A percentile compares a stretch with the other conserved stretches of the same genome.
Conservation (phyloP, 37 sponge, comb jelly and placozoan genomes). For the Bolinopsis microptera region DNA sequence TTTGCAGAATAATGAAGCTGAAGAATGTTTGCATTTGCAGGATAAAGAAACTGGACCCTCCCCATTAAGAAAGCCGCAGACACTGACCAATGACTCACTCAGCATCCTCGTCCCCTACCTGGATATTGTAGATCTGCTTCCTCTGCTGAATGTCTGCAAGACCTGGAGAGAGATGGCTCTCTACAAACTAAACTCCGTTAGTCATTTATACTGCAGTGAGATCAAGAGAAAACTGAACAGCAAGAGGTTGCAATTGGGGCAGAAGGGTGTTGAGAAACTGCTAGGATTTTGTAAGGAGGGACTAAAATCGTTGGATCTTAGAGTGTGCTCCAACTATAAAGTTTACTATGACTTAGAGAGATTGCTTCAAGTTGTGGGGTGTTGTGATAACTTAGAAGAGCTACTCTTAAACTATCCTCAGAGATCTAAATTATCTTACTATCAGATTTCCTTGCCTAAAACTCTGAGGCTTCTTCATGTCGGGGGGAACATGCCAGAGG, state of each 20-base stretch:
- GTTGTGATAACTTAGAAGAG: not conserved
- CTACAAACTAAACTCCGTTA: not conserved
- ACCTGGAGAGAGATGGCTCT: not conserved
- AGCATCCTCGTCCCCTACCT: slow-evolving; percentile 6
- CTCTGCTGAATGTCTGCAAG: not conserved
- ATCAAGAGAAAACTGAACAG: not conserved
- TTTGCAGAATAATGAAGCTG: too few relatives aligned
- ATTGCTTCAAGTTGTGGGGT: not conserved
- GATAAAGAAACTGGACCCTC: too few relatives aligned
- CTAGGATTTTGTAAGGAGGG: not conserved
- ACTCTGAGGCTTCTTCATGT: not conserved
- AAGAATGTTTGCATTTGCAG: too few relatives aligned
- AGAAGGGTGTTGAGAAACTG: not conserved
- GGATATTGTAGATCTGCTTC: not conserved
- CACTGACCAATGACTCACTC: slow-evolving; percentile 3
- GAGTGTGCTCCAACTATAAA: not conserved
- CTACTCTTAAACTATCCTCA: not conserved
- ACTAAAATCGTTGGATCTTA: not conserved
- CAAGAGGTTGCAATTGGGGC: not conserved
- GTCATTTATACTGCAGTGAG: not conserved
- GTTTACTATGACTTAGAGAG: not conserved
- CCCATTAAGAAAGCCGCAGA: too few relatives aligned
- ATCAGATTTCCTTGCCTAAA: not conserved
- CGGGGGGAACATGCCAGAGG: not conserved
- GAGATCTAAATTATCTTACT: not conserved